phyloP scores from a whole-genome alignment of 2,888 invertebrate species.

The Lasius fuliginosus region DNA sequence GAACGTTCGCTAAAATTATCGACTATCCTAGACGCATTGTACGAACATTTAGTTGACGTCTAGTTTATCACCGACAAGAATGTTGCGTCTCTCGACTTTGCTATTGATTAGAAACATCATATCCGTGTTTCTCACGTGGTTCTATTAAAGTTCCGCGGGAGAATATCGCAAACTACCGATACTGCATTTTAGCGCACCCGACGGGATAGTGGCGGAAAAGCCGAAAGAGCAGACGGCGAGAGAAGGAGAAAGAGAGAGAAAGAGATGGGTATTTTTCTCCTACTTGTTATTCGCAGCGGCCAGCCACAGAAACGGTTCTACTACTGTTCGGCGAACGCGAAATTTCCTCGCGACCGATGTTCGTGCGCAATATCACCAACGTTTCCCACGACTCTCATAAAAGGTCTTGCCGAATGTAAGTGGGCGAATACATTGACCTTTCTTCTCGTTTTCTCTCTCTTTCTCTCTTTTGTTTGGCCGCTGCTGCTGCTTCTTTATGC shows the following conservation, averaged over 20 bases:
- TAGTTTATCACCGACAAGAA: constrained; percentile 35
- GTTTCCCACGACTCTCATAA: constrained; percentile 55
- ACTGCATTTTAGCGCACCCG: constrained; percentile 44
- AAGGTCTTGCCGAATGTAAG: constrained; percentile 39
- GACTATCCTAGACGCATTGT: constrained; percentile 21
- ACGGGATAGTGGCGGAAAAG: constrained; percentile 44
- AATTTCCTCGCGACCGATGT: constrained; percentile 47
- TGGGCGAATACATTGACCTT: background rate
- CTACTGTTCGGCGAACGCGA: constrained; percentile 46
- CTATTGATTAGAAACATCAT: constrained; percentile 9
- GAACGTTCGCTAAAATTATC: constrained; percentile 41
- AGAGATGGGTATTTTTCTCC: constrained; percentile 8
- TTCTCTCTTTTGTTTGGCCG: background rate
- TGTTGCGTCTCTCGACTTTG: constrained; percentile 18
- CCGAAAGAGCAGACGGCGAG: constrained; percentile 39
- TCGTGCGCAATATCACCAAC: constrained; percentile 39
- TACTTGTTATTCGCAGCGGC: constrained; percentile 46
- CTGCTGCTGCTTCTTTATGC: constrained; percentile 45
- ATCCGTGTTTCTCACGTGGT: constrained; percentile 16
- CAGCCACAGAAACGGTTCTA: constrained; percentile 27
- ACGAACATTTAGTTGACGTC: constrained; percentile 4
- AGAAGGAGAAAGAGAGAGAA: constrained; percentile 16
- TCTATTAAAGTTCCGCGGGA: constrained; percentile 23
- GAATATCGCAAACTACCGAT: constrained; percentile 35
- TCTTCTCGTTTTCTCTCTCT: background rate